These are phyloP conservation scores for Xiphorhynchus elegans DNA, from an alignment of 2,113 vertebrate genomes.

Conservation along the genomic window DNA sequence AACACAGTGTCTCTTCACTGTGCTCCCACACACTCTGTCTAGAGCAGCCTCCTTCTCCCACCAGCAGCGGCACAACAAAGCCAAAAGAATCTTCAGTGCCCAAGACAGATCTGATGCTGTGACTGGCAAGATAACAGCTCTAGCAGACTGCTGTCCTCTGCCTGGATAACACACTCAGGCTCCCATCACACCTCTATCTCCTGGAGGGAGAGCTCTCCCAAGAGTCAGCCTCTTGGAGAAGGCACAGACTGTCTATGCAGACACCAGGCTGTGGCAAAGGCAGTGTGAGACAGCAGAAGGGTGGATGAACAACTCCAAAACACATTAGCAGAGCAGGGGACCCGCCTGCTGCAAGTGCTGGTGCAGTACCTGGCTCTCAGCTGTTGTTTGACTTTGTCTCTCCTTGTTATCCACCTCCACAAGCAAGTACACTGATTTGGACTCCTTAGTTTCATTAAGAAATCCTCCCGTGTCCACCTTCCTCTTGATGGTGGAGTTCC, in stretches of 20 bases:
- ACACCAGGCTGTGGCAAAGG: not conserved
- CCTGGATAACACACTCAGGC: not conserved
- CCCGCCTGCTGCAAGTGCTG: not conserved
- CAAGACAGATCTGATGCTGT: not conserved
- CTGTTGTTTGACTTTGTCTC: not conserved
- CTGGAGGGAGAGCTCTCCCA: not conserved
- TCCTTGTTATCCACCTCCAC: constrained; percentile 85
- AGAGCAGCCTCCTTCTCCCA: not conserved
- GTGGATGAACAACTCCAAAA: not conserved
- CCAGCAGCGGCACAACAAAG: not conserved
- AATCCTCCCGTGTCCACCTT: constrained; percentile 93
- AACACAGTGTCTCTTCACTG: not conserved
- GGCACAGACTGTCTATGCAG: not conserved
- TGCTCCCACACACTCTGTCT: not conserved
- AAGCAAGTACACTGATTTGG: constrained; percentile 65
- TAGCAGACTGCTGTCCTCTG: not conserved
- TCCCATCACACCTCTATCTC: not conserved
- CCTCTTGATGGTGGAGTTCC: constrained; percentile 98
- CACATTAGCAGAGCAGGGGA: not conserved
- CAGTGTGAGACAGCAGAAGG: not conserved
- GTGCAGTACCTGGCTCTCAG: constrained; percentile 69
- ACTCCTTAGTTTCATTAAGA: constrained; percentile 76
- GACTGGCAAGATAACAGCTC: not conserved
- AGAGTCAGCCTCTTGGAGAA: not conserved
- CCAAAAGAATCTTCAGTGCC: rapidly evolving